Base-by-base conservation (phyloP, 1,140 invertebrate genomes). In the Orius insidiosus region DNA sequence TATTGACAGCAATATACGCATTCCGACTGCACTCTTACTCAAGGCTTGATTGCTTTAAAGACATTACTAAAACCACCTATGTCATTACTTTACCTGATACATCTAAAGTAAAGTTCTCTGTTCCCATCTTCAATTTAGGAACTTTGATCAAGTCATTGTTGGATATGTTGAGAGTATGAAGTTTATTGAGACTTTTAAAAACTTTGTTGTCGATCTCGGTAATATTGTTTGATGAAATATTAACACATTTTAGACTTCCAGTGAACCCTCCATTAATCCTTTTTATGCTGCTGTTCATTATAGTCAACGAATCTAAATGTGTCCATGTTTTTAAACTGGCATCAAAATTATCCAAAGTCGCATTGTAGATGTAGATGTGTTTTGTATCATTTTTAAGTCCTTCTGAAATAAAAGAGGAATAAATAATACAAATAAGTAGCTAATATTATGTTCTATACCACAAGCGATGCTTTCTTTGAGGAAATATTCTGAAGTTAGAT, bases 151-250 rank as follows among this genome's bases (percentile, higher is more conserved):
- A 36, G 18, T 49, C 49, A 19, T 54, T 54, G 7, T 39, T 44
- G 11, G 47, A 49, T 3, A 54, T 11, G 34, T 54, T 50, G 1
- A 54, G 41, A 41, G 18, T 47, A n/a, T 6, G 24, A 5, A 54
- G 32, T 11, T 44, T 34, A 3, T 18, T 11, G 3, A 49, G 34
- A 3, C 47, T 46, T 1, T 7, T 40, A 32, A 52, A 48, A 0
- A 45, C 35, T 18, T 19, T 10, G n/a, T 31, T 19, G 15, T 48
- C 18, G 2, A 50, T 48, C n/a, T 46, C 46, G 19, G 30, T 13
- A 9, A 53, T 37, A 33, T 41, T 13, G 24, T 50, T 47, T 10
- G 32, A 24, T 9, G 52, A 50, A 14, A 53, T 40, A 33, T 53
- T 53, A 14, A 53, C 30, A 41, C 52, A 53, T 36, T 36, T 42